These are phyloP conservation scores for Danio tinwini DNA, from an alignment of 2,797 vertebrate genomes.

Conservation along the genomic window DNA sequence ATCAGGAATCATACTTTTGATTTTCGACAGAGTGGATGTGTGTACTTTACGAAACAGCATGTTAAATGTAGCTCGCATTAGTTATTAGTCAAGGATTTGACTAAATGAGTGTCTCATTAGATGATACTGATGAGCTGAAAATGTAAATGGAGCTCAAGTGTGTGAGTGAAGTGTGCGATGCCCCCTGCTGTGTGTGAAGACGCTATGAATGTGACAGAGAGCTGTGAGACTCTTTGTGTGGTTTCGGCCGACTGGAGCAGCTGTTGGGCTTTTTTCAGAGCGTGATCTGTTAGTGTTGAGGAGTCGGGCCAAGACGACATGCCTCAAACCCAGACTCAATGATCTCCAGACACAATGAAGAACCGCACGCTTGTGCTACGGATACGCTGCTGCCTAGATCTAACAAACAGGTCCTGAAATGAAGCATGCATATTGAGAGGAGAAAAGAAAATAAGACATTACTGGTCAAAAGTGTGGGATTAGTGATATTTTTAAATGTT, in stretches of 20 bases:
- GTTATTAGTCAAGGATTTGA: not conserved
- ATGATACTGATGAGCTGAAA: conserved; percentile 13
- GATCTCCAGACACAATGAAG: conserved; percentile 46
- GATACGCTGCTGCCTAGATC: conserved; percentile 35
- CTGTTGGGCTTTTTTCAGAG: conserved; percentile 56
- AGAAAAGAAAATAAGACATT: conserved; percentile 7
- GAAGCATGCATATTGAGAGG: not conserved
- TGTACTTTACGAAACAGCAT: not conserved
- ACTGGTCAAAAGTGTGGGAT: too few relatives aligned
- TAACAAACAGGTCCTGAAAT: conserved; percentile 35
- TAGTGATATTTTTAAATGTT: too few relatives aligned
- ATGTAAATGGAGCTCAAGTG: conserved; percentile 34
- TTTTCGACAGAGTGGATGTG: not conserved
- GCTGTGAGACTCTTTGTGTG: conserved; percentile 48
- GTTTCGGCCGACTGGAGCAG: conserved; percentile 52
- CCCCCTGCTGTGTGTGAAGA: conserved; percentile 39
- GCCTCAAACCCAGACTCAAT: conserved; percentile 49
- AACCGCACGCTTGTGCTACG: conserved; percentile 36
- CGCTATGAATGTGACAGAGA: conserved; percentile 27
- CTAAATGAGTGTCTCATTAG: conserved; percentile 34
- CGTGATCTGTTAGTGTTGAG: conserved; percentile 53
- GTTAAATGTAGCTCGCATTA: not conserved
- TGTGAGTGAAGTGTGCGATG: conserved; percentile 28
- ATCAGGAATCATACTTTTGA: conserved; percentile 15
- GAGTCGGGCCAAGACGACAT: conserved; percentile 48